These are phyloP conservation scores for Kryphioiulus occultus DNA, from an alignment of 2,888 invertebrate species.

Conservation along the genomic window DNA sequence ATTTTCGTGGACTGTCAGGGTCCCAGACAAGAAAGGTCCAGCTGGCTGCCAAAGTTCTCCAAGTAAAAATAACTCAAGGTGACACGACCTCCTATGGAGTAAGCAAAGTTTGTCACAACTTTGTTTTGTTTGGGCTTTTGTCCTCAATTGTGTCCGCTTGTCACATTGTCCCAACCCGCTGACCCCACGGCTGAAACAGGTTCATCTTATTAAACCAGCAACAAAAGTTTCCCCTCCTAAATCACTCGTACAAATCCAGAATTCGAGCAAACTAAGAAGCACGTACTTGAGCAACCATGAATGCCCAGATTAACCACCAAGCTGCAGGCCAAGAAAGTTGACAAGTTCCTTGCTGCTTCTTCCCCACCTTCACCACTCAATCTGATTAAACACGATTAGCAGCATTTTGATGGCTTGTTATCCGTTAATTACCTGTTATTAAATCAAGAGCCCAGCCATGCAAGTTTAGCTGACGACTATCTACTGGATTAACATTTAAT, in stretches of 20 bases:
- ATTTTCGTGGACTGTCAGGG: not conserved
- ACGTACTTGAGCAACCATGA: not conserved
- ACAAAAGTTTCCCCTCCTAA: conserved; percentile 10
- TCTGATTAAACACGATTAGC: not conserved
- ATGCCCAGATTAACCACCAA: not conserved
- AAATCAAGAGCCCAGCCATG: too few species aligned
- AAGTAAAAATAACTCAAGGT: conserved; percentile 31
- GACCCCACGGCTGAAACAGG: conserved; percentile 14
- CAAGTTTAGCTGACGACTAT: too few species aligned
- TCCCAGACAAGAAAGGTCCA: not conserved
- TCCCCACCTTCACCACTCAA: not conserved
- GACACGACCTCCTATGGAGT: conserved; percentile 43
- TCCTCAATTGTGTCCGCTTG: not conserved
- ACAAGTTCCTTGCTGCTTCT: not conserved
- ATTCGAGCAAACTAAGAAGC: conserved; percentile 1
- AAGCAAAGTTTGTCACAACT: conserved; percentile 37
- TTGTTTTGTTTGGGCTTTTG: conserved; percentile 35
- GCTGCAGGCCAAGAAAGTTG: not conserved
- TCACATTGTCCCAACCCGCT: not conserved
- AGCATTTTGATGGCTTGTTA: not conserved
- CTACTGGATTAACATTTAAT: too few species aligned
- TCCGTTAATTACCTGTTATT: not conserved
- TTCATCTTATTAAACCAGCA: not conserved
- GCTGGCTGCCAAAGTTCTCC: not conserved
- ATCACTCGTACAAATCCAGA: not conserved